Base-by-base conservation (phyloP, 1,140 invertebrate genomes). In the Dinothrombium tinctorium region DNA sequence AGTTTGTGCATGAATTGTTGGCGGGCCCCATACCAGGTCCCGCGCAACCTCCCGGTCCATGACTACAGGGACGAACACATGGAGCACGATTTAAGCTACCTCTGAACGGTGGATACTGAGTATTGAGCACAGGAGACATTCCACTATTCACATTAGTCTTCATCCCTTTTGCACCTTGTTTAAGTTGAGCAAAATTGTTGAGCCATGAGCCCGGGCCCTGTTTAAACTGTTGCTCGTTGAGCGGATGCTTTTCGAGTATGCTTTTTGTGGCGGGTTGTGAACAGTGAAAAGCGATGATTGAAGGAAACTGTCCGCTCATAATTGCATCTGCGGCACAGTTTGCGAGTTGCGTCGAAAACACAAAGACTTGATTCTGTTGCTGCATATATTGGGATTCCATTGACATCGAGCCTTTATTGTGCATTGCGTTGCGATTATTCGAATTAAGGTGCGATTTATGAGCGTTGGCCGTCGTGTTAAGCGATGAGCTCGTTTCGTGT, bases 361-460 rank as follows among this genome's bases (percentile, higher is more conserved):
- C 87, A 69, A 90, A 95, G 53, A 95, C 86, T 60, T 94, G 86
- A 64, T 79, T 92, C 59, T 90, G 84, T 56, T 92, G 86, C 62
- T 90, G 84, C 76, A 80, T 77, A 51, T 78, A 79, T n/a, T n/a
- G n/a, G n/a, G n/a, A n/a, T n/a, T n/a, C n/a, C n/a, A n/a, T n/a
- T n/a, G n/a, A n/a, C n/a, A n/a, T n/a, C n/a, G n/a, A n/a, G n/a
- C n/a, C n/a, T n/a, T n/a, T n/a, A n/a, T n/a, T n/a, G n/a, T n/a
- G n/a, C n/a, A n/a, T n/a, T n/a, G n/a, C n/a, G n/a, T n/a, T n/a
- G n/a, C n/a, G n/a, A n/a, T n/a, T n/a, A n/a, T n/a, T n/a, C n/a
- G n/a, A n/a, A n/a, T n/a, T n/a, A n/a, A n/a, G n/a, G n/a, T n/a
- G n/a, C n/a, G n/a, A n/a, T n/a, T n/a, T n/a, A n/a, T n/a, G n/a